Evolutionary conservation across 1,140 invertebrate genomes (phyloP).

Genomic region (Antheraea mylitta): DNA sequence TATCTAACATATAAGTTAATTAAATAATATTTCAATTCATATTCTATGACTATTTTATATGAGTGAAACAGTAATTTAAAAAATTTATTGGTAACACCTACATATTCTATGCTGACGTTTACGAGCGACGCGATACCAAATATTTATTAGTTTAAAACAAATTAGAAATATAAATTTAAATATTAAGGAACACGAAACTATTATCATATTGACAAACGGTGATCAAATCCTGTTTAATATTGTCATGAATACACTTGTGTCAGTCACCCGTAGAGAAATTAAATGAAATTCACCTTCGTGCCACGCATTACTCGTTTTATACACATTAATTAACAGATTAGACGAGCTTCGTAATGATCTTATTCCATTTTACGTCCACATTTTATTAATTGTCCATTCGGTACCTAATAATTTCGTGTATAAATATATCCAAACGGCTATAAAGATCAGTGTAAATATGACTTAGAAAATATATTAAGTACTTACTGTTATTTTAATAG

Average conservation of each 20-base stretch:
- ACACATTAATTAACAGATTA: constrained; percentile 3
- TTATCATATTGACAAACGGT: constrained; percentile 38
- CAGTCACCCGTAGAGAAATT: constrained; percentile 2
- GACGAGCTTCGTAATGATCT: constrained; percentile 32
- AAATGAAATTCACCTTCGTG: constrained; percentile 12
- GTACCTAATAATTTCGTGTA: neutral
- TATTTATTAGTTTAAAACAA: constrained; percentile 60
- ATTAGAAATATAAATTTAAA: constrained; percentile 59
- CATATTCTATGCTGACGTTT: constrained; percentile 47
- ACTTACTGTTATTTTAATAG: neutral
- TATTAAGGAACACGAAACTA: constrained; percentile 40
- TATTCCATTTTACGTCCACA: constrained; percentile 36
- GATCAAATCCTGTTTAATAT: constrained; percentile 53
- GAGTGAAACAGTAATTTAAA: no score
- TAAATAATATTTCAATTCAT: no score
- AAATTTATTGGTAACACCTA: constrained; percentile 37
- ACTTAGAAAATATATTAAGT: neutral
- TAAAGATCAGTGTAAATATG: constrained; percentile 7
- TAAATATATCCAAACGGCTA: neutral
- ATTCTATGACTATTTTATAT: no score
- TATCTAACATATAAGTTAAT: no score
- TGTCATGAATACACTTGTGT: constrained; percentile 6
- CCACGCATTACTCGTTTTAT: neutral
- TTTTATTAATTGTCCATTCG: constrained; percentile 30
- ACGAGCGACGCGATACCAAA: constrained; percentile 38